phyloP scores from a whole-genome alignment of 2,113 vertebrate species.

The Heloderma charlesbogerti region DNA sequence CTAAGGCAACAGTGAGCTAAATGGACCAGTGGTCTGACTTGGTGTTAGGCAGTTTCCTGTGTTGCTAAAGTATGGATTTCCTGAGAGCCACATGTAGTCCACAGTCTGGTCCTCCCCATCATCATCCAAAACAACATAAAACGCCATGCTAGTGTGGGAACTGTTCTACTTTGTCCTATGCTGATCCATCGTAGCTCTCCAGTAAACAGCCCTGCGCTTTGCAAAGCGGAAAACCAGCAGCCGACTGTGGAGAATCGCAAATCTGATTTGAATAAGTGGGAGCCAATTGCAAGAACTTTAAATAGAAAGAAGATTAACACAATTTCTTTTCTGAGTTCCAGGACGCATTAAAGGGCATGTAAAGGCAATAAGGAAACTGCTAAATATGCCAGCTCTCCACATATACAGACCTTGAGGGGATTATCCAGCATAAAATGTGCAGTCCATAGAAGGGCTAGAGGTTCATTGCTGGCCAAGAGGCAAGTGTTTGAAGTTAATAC shows the following conservation, averaged over 20 bases:
- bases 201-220: not conserved
- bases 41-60: no score
- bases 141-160: not conserved
- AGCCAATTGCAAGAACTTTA: not conserved
- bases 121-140: no score
- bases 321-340: not conserved
- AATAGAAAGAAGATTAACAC: not conserved
- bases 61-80: no score
- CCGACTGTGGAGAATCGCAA: not conserved
- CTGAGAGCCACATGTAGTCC: no score
- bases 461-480: not conserved
- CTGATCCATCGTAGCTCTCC: not conserved
- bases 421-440: not conserved
- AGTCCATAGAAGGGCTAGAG: not conserved
- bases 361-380: not conserved
- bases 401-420: not conserved
- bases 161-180: not conserved
- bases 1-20: no score
- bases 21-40: no score
- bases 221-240: not conserved
- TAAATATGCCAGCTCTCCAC: not conserved
- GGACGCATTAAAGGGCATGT: not conserved
- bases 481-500: not conserved
- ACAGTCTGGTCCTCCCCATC: no score
- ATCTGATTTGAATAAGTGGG: slow-evolving; percentile 4